Base-by-base conservation (phyloP, 2,113 vertebrate species). In the Grantiella picta region DNA sequence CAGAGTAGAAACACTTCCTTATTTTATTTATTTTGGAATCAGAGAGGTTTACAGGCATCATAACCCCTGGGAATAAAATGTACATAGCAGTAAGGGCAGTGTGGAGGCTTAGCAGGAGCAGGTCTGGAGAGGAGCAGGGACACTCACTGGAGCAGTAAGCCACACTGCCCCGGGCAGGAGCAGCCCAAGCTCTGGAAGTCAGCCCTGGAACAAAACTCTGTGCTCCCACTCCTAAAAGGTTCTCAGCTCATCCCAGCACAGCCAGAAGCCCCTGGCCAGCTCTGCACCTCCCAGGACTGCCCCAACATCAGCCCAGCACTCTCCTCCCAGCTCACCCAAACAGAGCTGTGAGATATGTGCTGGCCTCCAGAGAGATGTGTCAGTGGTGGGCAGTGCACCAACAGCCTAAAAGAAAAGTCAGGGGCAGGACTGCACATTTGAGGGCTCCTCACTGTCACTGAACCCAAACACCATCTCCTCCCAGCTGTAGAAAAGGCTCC, bases 91-190 rank as follows among this genome's bases (percentile, higher is more conserved):
- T 28, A 66, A 66, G 42, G 57, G 45, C 40, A 73, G n/a, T 75
- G 21, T 29, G 52, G 36, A 1, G 2, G 12, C 15, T 82, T 3
- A 5, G 60, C 31, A 50, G 47, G 28, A 91, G 11, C 57, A 79
- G 42, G 38, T 36, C 31, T 5, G 5, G 36, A 42, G 14, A 73
- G 42, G 15, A 78, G n/a, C 63, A 72, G 50, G 14, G 40, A 56
- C 4, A 5, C 12, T 69, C 42, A 3, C 53, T 47, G 59, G 42
- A 87, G 27, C 36, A 66, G 16, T 28, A 42, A 80, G 6, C 3
- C 56, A 49, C 47, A 35, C 5, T 2, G 1, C 17, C 42, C 27
- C 0, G 0, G 44, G 54, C 60, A 77, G 59, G 14, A 68, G 64
- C 86, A 88, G 70, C 29, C 54, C 2, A 2, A 86, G 61, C 49